phyloP scores from a whole-genome alignment of 2,797 vertebrate genomes.

The Simalia tracyae region DNA sequence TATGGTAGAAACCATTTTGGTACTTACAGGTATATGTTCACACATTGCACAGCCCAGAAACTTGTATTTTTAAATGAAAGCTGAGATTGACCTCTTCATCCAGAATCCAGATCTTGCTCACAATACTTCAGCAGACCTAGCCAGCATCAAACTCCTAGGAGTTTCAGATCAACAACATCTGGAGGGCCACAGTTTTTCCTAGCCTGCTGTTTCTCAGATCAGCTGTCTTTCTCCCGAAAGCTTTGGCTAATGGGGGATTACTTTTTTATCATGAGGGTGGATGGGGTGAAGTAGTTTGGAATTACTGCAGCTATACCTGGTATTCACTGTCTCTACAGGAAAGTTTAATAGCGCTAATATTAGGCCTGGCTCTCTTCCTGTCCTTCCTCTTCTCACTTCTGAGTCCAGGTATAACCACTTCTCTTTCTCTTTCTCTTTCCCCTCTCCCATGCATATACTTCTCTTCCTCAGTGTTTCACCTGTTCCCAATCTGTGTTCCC shows the following conservation, averaged over 20 bases:
- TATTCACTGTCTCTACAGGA: neutral
- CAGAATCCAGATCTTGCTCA: too few species aligned
- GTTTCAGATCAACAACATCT: too few species aligned
- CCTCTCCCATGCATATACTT: neutral
- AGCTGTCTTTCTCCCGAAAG: neutral
- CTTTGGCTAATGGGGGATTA: neutral
- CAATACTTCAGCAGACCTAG: too few species aligned
- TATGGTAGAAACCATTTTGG: too few species aligned
- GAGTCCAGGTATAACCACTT: neutral
- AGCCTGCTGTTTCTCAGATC: neutral
- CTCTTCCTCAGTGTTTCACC: neutral
- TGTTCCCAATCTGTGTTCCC: slow-evolving; percentile 36
- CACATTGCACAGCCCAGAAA: too few species aligned
- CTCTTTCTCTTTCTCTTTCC: neutral
- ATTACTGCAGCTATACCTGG: neutral
- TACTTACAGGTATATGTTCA: too few species aligned
- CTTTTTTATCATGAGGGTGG: neutral
- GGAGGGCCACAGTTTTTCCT: neutral
- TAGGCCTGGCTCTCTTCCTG: neutral
- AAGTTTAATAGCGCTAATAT: too few species aligned
- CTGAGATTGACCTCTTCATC: too few species aligned
- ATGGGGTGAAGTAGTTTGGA: neutral
- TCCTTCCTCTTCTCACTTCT: neutral
- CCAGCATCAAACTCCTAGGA: too few species aligned
- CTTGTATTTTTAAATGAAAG: too few species aligned